Conservation (phyloP, 2,888 invertebrate species). For the Trachelus stipa region DNA sequence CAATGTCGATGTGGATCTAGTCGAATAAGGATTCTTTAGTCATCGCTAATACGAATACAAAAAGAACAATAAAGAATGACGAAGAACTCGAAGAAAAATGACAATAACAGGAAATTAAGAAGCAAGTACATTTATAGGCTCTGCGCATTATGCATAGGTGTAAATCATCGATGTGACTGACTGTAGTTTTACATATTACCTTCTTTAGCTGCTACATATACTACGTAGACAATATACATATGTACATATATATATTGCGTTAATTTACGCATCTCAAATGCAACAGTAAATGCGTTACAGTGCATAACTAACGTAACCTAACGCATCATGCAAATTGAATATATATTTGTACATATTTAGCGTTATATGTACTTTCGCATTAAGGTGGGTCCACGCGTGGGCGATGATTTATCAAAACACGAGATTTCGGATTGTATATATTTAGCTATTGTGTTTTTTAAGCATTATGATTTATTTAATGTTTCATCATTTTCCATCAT, state of each 20-base stretch:
- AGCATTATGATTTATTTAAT: not conserved
- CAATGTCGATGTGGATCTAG: conserved; percentile 19
- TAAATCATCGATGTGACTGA: not conserved
- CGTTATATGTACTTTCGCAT: not conserved
- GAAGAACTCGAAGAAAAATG: not conserved
- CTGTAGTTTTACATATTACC: not conserved
- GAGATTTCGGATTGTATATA: not conserved
- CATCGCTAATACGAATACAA: not conserved
- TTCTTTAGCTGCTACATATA: not conserved
- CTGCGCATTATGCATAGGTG: not conserved
- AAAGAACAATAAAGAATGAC: not conserved
- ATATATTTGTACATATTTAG: not conserved
- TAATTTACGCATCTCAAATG: not conserved
- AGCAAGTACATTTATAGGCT: not conserved
- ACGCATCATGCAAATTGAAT: no score
- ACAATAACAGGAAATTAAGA: not conserved
- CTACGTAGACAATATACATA: not conserved
- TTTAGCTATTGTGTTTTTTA: not conserved
- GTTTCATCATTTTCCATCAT: not conserved
- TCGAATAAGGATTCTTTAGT: not conserved
- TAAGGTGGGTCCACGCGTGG: not conserved
- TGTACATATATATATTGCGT: no score
- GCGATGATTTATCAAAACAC: not conserved
- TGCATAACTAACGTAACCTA: not conserved
- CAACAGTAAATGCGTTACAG: no score